These are phyloP conservation scores for Pollachius pollachius DNA, from an alignment of 2,113 vertebrate genomes.

Conservation along the genomic window DNA sequence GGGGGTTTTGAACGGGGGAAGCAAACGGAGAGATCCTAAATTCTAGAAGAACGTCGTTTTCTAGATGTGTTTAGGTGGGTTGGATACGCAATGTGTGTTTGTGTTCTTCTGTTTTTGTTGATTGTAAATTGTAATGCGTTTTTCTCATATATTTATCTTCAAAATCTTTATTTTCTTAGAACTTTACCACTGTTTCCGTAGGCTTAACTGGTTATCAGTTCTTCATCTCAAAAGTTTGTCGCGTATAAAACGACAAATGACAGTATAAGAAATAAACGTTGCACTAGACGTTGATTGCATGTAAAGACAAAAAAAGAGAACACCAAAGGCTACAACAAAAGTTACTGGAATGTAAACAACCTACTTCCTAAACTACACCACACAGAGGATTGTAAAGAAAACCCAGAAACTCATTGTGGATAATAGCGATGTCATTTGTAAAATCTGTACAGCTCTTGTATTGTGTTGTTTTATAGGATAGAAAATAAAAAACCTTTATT, in stretches of 20 bases:
- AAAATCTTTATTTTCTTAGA: slow-evolving; percentile 68
- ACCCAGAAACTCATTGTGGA: slow-evolving; percentile 16
- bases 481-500: slow-evolving; percentile 77
- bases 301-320: slow-evolving; percentile 15
- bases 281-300: slow-evolving; percentile 8
- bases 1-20: slow-evolving; percentile 36
- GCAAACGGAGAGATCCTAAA: slow-evolving; percentile 10
- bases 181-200: slow-evolving; percentile 56
- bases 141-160: slow-evolving; percentile 75
- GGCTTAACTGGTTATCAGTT: slow-evolving; percentile 48
- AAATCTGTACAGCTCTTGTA: slow-evolving; percentile 78
- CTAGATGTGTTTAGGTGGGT: slow-evolving; percentile 48
- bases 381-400: slow-evolving; percentile 48
- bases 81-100: slow-evolving; percentile 56
- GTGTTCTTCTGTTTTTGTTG: slow-evolving; percentile 20
- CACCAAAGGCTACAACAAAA: slow-evolving; percentile 17
- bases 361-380: slow-evolving; percentile 38
- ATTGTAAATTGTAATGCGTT: slow-evolving; percentile 76
- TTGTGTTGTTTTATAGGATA: slow-evolving; percentile 61
- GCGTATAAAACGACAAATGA: too few relatives aligned
- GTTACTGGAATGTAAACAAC: slow-evolving; percentile 37
- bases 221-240: slow-evolving; percentile 15
- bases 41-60: slow-evolving; percentile 22
- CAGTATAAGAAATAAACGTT: neutral
- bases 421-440: slow-evolving; percentile 66